These are phyloP conservation scores for Salvelinus alpinus DNA, from an alignment of 2,113 vertebrate species.

Conservation along the genomic window DNA sequence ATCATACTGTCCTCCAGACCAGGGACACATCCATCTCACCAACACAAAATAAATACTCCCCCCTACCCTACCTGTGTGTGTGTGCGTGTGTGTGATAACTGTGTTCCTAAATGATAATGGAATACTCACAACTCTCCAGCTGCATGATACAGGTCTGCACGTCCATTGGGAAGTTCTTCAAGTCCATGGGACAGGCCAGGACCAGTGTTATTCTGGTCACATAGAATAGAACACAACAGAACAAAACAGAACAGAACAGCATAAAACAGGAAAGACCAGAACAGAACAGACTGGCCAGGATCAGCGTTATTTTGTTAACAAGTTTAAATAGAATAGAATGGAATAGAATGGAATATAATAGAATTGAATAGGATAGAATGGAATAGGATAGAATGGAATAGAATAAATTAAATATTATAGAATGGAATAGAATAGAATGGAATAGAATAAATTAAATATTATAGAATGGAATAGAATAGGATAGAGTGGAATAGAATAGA, in stretches of 20 bases:
- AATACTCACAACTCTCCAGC: slow-evolving; percentile 96
- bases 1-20: slow-evolving; percentile 32
- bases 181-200: slow-evolving; percentile 97
- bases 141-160: slow-evolving; percentile 99
- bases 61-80: neutral
- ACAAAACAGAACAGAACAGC: too few species aligned
- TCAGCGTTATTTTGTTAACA: slow-evolving; percentile 85
- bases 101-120: neutral
- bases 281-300: slow-evolving; percentile 83
- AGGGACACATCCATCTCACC: slow-evolving; percentile 48
- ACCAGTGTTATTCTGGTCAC: slow-evolving; percentile 89
- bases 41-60: slow-evolving; percentile 33
- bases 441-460: fast-evolving
- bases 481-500: too few species aligned
- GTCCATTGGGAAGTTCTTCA: slow-evolving; percentile 99
- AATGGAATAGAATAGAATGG: too few species aligned
- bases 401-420: too few species aligned
- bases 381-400: too few species aligned
- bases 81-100: neutral
- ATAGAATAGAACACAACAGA: neutral
- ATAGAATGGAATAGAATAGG: too few species aligned
- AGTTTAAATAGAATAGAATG: neutral
- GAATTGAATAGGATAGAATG: too few species aligned
- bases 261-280: too few species aligned
- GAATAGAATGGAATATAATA: too few species aligned